Evolutionary conservation across 2,888 invertebrate species (phyloP), one percentile per base, ranked within the genome.

Genomic region (Drosophila fungiperda): DNA sequence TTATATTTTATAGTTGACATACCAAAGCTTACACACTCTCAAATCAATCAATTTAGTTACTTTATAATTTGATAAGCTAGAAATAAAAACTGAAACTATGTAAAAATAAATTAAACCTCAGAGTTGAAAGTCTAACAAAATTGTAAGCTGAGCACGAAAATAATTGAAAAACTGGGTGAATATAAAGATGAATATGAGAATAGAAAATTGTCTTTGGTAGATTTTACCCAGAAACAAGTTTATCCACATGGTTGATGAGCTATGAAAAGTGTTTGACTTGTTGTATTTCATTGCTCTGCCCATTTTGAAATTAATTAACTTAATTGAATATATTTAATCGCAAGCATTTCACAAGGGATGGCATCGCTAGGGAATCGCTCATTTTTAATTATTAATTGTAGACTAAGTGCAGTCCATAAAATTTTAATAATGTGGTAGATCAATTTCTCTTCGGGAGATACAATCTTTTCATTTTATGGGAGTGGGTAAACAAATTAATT

Each of bases 241-340:
- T 52, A 52, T 52, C n/a, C 52, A 20, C 11, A 12, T 12, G 20
- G n/a, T 32, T 29, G 11, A 17, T 32, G 11, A 7, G 11, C 29
- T 50, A 12, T 29, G 3, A 12, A n/a, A 26, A 29, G 20, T 33
- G 40, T 29, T 20, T 65, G 9, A 0, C 8, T 52, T 12, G 8
- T 55, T 17, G 26, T 32, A 52, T 9, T 60, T 35, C 6, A 70
- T 7, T 35, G 33, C 38, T 6, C 33, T 32, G 36, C 7, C 38
- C 53, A 32, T 52, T 52, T 54, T n/a, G 11, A 59, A 9, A 54
- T 62, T 64, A 67, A 73, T 77, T 64, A 48, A 48, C 60, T 57
- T 77, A 58, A 75, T 61, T 62, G 60, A 58, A 66, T 78, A 55
- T 45, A 58, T 45, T 40, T 73, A 54, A 63, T 60, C 64, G 20